Conservation (phyloP, 2,113 vertebrate genomes). For the Balaeniceps rex region DNA sequence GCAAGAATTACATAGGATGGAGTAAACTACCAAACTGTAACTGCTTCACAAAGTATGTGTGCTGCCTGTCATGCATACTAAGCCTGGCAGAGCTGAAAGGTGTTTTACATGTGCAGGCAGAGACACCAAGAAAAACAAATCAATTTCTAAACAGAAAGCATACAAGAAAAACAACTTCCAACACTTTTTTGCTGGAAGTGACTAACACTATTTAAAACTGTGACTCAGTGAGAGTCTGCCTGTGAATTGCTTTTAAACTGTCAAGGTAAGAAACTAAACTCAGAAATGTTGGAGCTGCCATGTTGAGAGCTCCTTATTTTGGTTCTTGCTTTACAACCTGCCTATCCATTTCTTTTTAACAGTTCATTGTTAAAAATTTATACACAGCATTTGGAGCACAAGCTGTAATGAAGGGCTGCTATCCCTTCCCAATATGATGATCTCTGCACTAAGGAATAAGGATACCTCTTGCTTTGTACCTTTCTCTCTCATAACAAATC, state of each 20-base stretch:
- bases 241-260: not conserved
- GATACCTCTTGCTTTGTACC: not conserved
- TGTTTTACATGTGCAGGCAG: not conserved
- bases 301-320: not conserved
- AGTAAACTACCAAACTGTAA: not conserved
- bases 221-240: not conserved
- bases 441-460: not conserved
- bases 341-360: not conserved
- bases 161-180: not conserved
- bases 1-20: not conserved
- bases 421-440: fast-evolving
- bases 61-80: not conserved
- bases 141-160: not conserved
- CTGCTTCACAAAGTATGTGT: not conserved
- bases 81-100: not conserved
- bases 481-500: not conserved
- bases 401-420: not conserved
- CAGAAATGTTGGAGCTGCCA: not conserved
- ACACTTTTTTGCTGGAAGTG: not conserved
- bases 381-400: not conserved
- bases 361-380: not conserved
- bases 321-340: not conserved
- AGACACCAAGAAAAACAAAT: not conserved
- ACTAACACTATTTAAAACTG: not conserved
- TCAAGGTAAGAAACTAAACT: not conserved